Conservation (phyloP, 2,113 vertebrate genomes). For the Petromus typicus region DNA sequence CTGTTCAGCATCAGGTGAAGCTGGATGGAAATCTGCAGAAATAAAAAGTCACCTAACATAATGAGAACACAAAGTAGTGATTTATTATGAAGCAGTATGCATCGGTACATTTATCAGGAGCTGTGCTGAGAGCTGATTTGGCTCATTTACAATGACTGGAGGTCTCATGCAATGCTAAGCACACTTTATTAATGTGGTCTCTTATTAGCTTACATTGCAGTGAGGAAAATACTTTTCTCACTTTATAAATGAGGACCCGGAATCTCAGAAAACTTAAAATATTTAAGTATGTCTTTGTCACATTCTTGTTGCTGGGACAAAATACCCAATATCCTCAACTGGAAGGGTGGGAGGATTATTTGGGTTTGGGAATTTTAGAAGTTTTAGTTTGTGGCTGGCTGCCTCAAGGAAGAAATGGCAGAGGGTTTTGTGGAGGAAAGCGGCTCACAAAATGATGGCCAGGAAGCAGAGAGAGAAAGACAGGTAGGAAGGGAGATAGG, state of each 20-base stretch:
- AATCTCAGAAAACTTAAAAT: not conserved
- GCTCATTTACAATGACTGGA: not conserved
- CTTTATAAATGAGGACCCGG: not conserved
- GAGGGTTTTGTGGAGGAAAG: not conserved
- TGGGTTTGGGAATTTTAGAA: not conserved
- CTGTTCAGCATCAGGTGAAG: not conserved
- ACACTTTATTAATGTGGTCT: not conserved
- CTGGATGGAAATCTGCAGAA: not conserved
- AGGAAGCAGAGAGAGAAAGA: not conserved
- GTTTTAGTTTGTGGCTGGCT: not conserved
- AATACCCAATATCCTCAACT: not conserved
- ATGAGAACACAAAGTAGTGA: not conserved
- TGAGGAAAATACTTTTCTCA: not conserved
- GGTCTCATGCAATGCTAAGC: not conserved
- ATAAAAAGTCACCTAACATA: not conserved
- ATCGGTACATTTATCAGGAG: not conserved
- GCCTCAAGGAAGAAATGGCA: not conserved
- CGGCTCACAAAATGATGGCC: not conserved
- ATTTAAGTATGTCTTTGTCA: not conserved
- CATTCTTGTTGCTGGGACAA: not conserved
- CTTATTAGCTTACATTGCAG: not conserved
- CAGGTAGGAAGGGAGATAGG: not conserved
- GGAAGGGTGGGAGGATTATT: not conserved
- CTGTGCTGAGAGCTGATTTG: not conserved
- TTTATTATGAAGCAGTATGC: not conserved